These are phyloP conservation scores for Aplodontia rufa DNA, from an alignment of 2,113 vertebrate species.

Conservation along the genomic window DNA sequence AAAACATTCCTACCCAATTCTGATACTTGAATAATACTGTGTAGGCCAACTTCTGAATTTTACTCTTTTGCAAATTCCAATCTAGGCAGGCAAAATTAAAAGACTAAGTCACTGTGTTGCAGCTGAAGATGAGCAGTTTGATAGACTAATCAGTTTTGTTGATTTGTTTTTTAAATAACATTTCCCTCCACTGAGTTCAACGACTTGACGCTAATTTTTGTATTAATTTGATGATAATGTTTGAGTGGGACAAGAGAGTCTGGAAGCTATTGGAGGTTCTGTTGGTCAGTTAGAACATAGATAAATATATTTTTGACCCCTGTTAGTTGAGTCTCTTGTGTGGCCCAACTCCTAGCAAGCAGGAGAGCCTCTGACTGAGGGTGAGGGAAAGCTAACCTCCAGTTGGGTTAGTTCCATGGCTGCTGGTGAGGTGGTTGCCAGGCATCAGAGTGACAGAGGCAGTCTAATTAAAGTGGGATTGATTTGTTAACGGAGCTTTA, in stretches of 20 bases:
- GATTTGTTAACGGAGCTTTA: slow-evolving; percentile 72
- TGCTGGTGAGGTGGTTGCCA: background rate
- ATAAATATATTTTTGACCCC: background rate
- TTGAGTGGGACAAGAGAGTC: background rate
- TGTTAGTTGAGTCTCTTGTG: background rate
- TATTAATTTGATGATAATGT: background rate
- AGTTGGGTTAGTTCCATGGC: background rate
- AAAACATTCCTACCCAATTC: background rate
- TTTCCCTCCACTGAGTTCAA: background rate
- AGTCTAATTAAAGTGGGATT: slow-evolving; percentile 66
- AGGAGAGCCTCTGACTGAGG: background rate
- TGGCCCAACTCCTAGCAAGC: background rate
- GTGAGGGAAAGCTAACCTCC: background rate
- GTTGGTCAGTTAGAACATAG: background rate
- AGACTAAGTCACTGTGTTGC: no score
- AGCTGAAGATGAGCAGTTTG: background rate
- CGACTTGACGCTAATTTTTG: background rate
- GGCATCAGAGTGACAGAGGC: background rate
- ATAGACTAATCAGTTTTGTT: background rate
- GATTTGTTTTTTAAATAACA: background rate
- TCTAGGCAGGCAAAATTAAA: background rate
- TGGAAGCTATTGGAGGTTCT: background rate
- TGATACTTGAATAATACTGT: background rate
- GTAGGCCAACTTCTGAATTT: background rate
- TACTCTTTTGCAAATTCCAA: background rate